Conservation (phyloP, 2,113 vertebrate genomes). For the Taxidea taxus region DNA sequence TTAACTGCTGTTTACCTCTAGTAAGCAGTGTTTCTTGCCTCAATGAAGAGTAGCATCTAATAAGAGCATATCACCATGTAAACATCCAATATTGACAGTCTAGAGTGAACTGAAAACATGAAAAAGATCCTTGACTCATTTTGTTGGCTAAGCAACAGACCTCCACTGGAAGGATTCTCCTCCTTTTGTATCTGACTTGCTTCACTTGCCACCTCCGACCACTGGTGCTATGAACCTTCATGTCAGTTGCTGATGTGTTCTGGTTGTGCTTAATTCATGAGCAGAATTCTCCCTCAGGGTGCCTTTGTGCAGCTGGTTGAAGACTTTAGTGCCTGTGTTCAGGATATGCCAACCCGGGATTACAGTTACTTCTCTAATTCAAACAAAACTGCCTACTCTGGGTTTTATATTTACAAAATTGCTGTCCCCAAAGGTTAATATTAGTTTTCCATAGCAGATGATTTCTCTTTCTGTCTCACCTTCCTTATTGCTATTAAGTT, state of each 20-base stretch:
- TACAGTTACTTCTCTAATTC: neutral
- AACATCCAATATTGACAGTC: neutral
- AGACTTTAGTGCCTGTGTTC: neutral
- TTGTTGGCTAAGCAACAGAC: neutral
- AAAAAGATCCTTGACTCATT: neutral
- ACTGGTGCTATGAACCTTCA: neutral
- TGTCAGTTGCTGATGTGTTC: neutral
- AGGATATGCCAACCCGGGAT: neutral
- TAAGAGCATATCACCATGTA: neutral
- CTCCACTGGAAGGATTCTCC: neutral
- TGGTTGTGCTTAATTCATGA: neutral
- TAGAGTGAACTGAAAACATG: neutral
- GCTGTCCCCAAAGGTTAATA: neutral
- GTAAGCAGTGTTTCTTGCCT: neutral
- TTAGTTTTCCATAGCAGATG: neutral
- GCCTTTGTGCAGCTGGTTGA: neutral
- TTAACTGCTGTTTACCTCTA: neutral
- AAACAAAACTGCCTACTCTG: neutral
- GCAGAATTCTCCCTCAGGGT: neutral
- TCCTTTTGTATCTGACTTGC: neutral
- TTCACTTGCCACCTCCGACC: neutral
- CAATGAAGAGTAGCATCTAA: neutral
- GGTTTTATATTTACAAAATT: slow-evolving; percentile 4
- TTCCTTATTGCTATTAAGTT: neutral
- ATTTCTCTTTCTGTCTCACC: neutral